phyloP scores from a whole-genome alignment of 1,140 invertebrate genomes.

The Camponotus pennsylvanicus region DNA sequence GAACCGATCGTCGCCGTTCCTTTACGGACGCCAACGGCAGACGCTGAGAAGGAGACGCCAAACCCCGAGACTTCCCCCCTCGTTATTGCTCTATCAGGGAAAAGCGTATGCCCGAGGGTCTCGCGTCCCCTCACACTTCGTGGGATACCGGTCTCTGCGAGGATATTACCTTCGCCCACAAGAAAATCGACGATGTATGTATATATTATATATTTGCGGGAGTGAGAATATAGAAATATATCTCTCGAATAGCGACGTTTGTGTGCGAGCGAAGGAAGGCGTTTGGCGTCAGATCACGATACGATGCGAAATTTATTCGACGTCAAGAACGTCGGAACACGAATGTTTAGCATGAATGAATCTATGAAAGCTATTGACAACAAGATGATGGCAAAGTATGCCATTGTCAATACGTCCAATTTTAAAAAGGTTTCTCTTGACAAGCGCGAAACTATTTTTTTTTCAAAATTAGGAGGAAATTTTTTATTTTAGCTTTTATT shows the following conservation, averaged over 20 bases:
- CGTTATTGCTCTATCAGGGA: constrained; percentile 39
- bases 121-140: background rate
- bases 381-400: background rate
- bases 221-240: background rate
- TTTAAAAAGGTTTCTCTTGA: background rate
- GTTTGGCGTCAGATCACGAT: constrained; percentile 21
- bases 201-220: background rate
- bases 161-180: constrained; percentile 34
- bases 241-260: constrained; percentile 1
- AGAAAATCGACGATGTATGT: background rate
- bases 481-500: background rate
- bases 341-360: background rate
- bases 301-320: constrained; percentile 37
- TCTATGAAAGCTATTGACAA: constrained; percentile 6
- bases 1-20: constrained; percentile 71
- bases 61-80: background rate
- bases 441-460: background rate
- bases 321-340: background rate
- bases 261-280: background rate
- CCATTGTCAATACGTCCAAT: background rate
- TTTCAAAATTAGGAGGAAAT: too few species aligned
- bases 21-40: constrained; percentile 41
- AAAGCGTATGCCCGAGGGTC: constrained; percentile 63
- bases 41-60: background rate
- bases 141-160: constrained; percentile 28